Base-by-base conservation (phyloP, 2,113 vertebrate genomes). In the Tachysurus fulvidraco region DNA sequence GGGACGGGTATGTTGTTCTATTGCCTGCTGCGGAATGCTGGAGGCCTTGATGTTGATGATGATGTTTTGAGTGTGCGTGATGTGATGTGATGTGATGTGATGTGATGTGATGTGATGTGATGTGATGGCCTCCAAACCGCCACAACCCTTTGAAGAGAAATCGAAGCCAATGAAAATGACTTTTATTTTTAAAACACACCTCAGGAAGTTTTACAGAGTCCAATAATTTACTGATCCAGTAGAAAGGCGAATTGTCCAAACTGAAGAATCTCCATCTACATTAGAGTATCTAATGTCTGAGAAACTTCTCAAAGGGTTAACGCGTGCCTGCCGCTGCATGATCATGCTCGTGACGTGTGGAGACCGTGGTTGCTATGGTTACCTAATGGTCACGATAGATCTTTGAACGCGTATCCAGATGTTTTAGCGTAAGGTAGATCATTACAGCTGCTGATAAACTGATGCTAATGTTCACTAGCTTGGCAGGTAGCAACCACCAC, bases 1-100 rank as follows among this genome's bases (percentile, higher is more conserved):
- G 88, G 98, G 98, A 91, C 95, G 98, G 96, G 98, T 99, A 96
- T 94, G 97, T 85, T 90, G 41, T 86, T 90, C 82, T 89, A 57
- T 64, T 89, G 85, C 90, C 87, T 90, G 89, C 89, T 82, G 89
- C 17, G 84, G 86, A 86, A 83, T 87, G 86, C 36, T 25, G 86
- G 86, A 87, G 86, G 86, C 86, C 86, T 25, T 83, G 81, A 28
- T 62, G 65, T 54, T 65, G 30, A 74, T 55, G 1, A 14, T 14
- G 71, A 17, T 6, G 13, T 17, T 12, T 25, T 9, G 25, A 28
- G 85, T 84, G 9, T 17, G 28, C 28, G 85, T 90, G 82, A 74
- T 59, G 77, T 86, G 76, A 88, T 54, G 87, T n/a, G n/a, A n/a
- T n/a, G n/a, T n/a, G n/a, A n/a, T n/a, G n/a, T n/a, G n/a, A n/a